Conservation (phyloP, 2,888 invertebrate genomes). For the Cartodere bifasciata region DNA sequence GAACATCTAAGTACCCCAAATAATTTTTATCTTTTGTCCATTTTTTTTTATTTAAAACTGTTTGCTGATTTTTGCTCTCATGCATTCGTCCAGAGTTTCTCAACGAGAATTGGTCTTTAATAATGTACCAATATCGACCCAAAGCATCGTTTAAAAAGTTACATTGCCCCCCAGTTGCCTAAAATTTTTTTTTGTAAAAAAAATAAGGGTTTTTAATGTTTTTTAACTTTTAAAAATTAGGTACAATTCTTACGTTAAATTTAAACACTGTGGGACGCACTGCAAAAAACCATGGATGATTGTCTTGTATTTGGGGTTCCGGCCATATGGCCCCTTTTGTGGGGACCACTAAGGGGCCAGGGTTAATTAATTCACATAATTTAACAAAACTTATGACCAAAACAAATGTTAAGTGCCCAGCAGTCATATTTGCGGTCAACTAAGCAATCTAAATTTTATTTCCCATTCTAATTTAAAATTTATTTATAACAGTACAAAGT, state of each 20-base stretch:
- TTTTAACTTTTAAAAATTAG: constrained; percentile 2
- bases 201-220: constrained; percentile 7
- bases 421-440: too few relatives aligned
- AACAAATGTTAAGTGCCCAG: too few relatives aligned
- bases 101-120: constrained; percentile 22
- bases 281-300: constrained; percentile 9
- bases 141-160: constrained; percentile 44
- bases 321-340: constrained; percentile 53
- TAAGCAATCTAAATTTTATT: too few relatives aligned
- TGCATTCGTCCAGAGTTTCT: constrained; percentile 11
- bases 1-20: constrained; percentile 34
- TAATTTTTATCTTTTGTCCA: constrained; percentile 22
- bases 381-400: too few relatives aligned
- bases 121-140: constrained; percentile 38
- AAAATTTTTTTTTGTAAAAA: constrained; percentile 14
- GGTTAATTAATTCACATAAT: too few relatives aligned
- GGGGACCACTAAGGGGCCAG: too few relatives aligned
- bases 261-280: constrained; percentile 7
- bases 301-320: constrained; percentile 34
- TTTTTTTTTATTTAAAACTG: constrained; percentile 7
- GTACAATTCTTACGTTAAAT: constrained; percentile 11
- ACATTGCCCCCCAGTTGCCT: constrained; percentile 38
- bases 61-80: constrained; percentile 9
- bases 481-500: too few relatives aligned
- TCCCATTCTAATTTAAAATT: too few relatives aligned